phyloP scores from a whole-genome alignment of 2,888 invertebrate species.

The Gandaritis pyraliata region DNA sequence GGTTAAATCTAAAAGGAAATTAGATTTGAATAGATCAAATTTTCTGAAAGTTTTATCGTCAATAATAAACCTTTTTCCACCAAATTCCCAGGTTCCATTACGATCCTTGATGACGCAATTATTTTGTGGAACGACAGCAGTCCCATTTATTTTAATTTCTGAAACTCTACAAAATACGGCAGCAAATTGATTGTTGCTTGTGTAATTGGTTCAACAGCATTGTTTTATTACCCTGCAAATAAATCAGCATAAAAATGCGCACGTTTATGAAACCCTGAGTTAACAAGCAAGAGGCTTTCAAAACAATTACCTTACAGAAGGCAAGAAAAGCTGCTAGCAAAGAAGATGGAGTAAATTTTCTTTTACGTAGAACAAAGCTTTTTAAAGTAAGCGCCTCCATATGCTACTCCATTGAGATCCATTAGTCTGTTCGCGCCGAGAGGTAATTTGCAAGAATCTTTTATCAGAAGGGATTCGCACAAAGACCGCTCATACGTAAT shows the following conservation, averaged over 20 bases:
- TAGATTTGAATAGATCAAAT: conserved; percentile 71
- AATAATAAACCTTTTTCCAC: conserved; percentile 38
- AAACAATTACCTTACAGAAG: conserved; percentile 71
- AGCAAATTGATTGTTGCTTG: conserved; percentile 32
- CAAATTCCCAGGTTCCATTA: conserved; percentile 31
- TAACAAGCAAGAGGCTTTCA: conserved; percentile 61
- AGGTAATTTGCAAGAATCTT: conserved; percentile 77
- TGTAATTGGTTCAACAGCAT: conserved; percentile 42
- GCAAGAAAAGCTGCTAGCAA: conserved; percentile 66
- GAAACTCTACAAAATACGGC: conserved; percentile 35
- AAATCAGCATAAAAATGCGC: conserved; percentile 35
- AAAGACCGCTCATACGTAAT: conserved; percentile 67
- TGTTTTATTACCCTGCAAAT: conserved; percentile 45
- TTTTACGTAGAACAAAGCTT: conserved; percentile 76
- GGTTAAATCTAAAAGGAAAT: conserved; percentile 76
- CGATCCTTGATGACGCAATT: conserved; percentile 36
- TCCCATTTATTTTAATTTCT: conserved; percentile 37
- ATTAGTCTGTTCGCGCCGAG: conserved; percentile 70
- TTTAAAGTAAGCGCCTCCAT: conserved; percentile 71
- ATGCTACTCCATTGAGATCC: conserved; percentile 79
- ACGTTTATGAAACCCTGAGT: conserved; percentile 46
- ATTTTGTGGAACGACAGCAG: conserved; percentile 32
- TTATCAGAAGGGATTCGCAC: conserved; percentile 71
- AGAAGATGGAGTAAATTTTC: conserved; percentile 71
- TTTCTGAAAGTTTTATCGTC: conserved; percentile 50